Percentiles rank a stretch among this genome's conserved stretches.
These are phyloP conservation scores for Pristionchus japonicus DNA, from an alignment of 2,888 invertebrate species.

Conservation along the genomic window DNA sequence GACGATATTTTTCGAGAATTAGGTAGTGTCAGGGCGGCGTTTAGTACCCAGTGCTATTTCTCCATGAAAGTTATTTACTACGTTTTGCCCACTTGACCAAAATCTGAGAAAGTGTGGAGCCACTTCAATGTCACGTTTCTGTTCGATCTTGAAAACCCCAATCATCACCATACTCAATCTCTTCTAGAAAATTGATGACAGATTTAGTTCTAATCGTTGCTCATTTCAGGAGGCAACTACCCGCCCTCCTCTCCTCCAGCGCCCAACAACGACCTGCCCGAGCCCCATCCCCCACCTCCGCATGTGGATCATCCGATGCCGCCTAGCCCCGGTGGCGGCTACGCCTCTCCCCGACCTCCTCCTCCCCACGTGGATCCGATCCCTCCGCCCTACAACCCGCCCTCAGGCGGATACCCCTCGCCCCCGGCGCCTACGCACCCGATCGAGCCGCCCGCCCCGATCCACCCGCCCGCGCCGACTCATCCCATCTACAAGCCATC, in stretches of 20 bases:
- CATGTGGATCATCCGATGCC: neutral
- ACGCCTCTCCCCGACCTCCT: neutral
- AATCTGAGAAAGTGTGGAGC: neutral
- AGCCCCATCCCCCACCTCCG: neutral
- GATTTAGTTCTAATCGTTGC: neutral
- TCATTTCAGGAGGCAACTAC: neutral
- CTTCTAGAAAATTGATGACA: neutral
- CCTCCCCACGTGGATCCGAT: neutral
- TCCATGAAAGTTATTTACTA: no score
- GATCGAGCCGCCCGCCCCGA: neutral
- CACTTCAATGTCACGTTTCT: neutral
- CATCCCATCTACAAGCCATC: no score
- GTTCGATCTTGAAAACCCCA: neutral
- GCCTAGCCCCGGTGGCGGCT: neutral
- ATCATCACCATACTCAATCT: neutral
- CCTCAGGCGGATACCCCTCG: neutral
- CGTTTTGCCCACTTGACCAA: neutral
- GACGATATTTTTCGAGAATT: neutral
- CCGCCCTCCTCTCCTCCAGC: neutral
- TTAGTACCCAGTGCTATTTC: no score
- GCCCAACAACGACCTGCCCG: neutral
- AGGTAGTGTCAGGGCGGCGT: no score
- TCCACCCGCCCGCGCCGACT: neutral
- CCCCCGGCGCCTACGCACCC: neutral
- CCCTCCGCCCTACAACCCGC: neutral